Percentiles rank a stretch among this genome's conserved stretches.
These are phyloP conservation scores for Bolinopsis microptera DNA, from an alignment of 37 sponge, comb jelly and placozoan species.

Conservation along the genomic window DNA sequence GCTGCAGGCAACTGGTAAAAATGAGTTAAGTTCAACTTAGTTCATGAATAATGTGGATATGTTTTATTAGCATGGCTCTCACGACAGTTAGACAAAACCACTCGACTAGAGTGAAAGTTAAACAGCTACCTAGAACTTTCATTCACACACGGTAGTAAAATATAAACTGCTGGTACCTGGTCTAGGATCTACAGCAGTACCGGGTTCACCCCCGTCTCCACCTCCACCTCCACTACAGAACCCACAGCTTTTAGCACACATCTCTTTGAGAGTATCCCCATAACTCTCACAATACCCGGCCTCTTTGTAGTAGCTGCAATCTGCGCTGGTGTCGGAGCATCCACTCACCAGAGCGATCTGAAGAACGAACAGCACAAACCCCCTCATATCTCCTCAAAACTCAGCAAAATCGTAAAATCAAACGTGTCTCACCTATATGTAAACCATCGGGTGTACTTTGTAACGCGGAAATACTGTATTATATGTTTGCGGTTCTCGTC, in stretches of 20 bases:
- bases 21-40: no score
- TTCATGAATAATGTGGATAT: no score
- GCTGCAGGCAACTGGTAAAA: no score
- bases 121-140: no score
- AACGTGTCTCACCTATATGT: not conserved
- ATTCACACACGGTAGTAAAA: no score
- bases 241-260: not conserved
- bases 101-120: no score
- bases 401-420: not conserved
- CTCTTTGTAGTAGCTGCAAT: conserved; percentile 25
- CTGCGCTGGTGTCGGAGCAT: conserved; percentile 1
- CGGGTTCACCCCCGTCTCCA: not conserved
- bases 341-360: not conserved
- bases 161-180: no score
- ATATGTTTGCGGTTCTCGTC: not conserved
- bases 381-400: not conserved
- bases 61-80: no score
- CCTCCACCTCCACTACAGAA: conserved; percentile 9
- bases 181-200: not conserved
- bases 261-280: not conserved
- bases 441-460: not conserved
- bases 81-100: no score
- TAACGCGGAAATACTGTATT: conserved; percentile 22
- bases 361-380: not conserved
- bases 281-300: not conserved